Evolutionary conservation across 2,113 vertebrate species (phyloP).

Genomic region (Dromaius novaehollandiae): DNA sequence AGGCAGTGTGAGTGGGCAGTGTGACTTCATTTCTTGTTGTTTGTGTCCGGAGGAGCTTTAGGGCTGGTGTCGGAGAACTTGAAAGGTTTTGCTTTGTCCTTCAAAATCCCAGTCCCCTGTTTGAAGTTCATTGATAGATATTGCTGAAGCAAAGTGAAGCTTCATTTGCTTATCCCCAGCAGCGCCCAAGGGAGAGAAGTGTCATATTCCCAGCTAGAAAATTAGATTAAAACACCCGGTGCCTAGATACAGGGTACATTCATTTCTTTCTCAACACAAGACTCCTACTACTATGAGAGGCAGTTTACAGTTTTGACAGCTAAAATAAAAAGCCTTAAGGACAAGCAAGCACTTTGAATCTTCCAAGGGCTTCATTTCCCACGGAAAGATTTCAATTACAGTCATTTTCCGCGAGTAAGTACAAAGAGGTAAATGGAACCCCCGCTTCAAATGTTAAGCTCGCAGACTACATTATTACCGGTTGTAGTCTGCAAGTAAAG

Average conservation of each 20-base stretch:
- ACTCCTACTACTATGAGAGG: conserved; percentile 26
- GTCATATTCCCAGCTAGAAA: conserved; percentile 49
- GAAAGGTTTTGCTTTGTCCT: conserved; percentile 43
- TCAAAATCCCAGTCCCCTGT: background rate
- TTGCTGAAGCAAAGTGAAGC: background rate
- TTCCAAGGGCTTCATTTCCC: conserved; percentile 65
- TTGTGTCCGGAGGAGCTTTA: background rate
- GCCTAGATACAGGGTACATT: conserved; percentile 2
- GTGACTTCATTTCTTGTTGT: background rate
- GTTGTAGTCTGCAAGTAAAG: conserved; percentile 53
- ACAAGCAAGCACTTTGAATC: conserved; percentile 57
- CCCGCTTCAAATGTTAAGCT: conserved; percentile 66
- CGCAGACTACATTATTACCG: conserved; percentile 46
- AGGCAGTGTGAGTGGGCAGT: background rate
- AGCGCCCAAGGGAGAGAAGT: conserved; percentile 16
- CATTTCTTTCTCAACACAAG: conserved; percentile 7
- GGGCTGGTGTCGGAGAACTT: background rate
- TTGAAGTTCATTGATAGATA: background rate
- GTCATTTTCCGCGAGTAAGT: conserved; percentile 61
- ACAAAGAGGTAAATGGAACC: conserved; percentile 70
- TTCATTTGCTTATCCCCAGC: conserved; percentile 22
- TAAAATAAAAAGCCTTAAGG: conserved; percentile 69
- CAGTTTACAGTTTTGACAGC: conserved; percentile 68
- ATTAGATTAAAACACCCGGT: conserved; percentile 51
- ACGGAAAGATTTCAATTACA: conserved; percentile 71